Conservation (phyloP, 1,140 invertebrate genomes). For the Halyomorpha halys region DNA sequence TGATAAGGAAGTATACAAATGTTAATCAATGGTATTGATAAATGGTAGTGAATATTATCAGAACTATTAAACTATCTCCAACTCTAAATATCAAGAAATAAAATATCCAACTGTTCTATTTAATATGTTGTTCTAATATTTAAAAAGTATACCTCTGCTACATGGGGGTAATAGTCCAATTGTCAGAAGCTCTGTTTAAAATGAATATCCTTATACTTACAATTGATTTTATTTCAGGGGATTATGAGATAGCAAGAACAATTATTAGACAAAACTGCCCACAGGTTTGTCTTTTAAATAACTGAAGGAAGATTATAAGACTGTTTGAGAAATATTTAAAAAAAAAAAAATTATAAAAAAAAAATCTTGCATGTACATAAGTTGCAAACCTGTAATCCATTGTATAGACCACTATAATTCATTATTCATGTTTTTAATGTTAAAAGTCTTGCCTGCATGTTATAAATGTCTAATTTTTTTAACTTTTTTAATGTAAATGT, state of each 20-base stretch:
- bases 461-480: not conserved
- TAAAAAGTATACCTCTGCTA: too few species aligned
- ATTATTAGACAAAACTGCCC: slow-evolving; percentile 44
- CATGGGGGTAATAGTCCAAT: too few species aligned
- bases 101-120: too few species aligned
- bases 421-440: not conserved
- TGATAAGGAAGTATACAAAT: too few species aligned
- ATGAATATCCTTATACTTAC: too few species aligned
- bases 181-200: too few species aligned
- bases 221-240: slow-evolving; percentile 39
- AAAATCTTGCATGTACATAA: not conserved
- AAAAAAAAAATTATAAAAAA: not conserved
- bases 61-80: too few species aligned
- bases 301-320: not conserved
- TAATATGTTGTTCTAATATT: too few species aligned
- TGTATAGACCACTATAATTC: not conserved
- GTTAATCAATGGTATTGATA: too few species aligned
- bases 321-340: not conserved
- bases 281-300: slow-evolving; percentile 30
- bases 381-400: not conserved
- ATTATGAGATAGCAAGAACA: slow-evolving; percentile 42
- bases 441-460: not conserved
- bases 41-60: too few species aligned
- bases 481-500: not conserved
- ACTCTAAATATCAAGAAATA: too few species aligned